Evolutionary conservation across 37 sponge, comb jelly and placozoan species (phyloP), one percentile per base, ranked within the genome.

Genomic region (Ianthella basta): DNA sequence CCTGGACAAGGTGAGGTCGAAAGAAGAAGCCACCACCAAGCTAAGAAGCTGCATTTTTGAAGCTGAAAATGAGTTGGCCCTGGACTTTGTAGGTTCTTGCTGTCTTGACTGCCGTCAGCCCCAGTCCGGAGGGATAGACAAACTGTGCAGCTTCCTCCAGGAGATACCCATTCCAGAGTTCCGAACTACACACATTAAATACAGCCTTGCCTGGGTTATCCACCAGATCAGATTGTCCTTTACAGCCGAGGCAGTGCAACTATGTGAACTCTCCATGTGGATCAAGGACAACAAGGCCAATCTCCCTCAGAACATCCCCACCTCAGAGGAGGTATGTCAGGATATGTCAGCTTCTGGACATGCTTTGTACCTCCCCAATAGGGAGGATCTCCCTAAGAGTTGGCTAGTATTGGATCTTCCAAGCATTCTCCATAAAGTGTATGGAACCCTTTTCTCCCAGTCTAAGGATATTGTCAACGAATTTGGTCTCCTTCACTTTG

Each of bases 401-500:
- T 64, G 66, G 66, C 66, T 64, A 10, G 23, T 64, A 21, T 16
- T 64, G 66, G 23, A 16, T 16, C 66, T 64, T 64, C 23, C 66
- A 29, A 30, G 6, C 23, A 16, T 64, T 10, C 66, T 64, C 27
- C 66, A 64, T 30, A 64, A 12, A 21, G 66, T 64, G 66, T 64
- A 64, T 16, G 66, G 66, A 10, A 16, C 66, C 27, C 66, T 64
- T 20, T 64, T 20, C n/a, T 64, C 23, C 14, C 66, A 24, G 23
- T 21, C 66, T 8, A 10, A 12, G 23, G 6, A 30, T 24, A 64
- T 20, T 20, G 66, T 64, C 6, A 30, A 64, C 23, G 20, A 64
- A 64, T 64, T 64, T 64, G 66, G 66, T 16, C 66, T 64, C 66
- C 66, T 64, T n/a, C n/a, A n/a, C n/a, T n/a, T n/a, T n/a, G n/a